phyloP scores from a whole-genome alignment of 2,888 invertebrate genomes.

The Ypsolopha sequella region DNA sequence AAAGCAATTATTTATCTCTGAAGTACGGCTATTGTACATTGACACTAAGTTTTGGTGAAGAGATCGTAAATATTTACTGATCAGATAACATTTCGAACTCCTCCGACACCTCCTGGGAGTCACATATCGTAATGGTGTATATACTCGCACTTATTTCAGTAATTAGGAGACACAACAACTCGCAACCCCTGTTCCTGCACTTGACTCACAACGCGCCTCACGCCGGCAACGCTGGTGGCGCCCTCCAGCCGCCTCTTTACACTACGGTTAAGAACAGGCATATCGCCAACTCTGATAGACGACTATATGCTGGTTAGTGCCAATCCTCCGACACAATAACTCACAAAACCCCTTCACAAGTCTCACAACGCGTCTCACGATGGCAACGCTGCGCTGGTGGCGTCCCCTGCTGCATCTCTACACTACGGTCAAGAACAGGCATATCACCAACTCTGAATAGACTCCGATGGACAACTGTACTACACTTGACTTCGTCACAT shows the following conservation, averaged over 20 bases:
- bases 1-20: no score
- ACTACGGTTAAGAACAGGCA: constrained; percentile 75
- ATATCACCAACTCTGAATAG: background rate
- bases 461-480: background rate
- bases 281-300: constrained; percentile 77
- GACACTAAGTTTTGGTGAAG: no score
- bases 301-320: constrained; percentile 79
- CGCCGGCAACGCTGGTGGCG: constrained; percentile 78
- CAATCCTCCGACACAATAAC: constrained; percentile 73
- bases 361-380: background rate
- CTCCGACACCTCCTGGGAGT: no score
- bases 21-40: no score
- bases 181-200: constrained; percentile 78
- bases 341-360: constrained; percentile 56
- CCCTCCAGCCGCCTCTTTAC: constrained; percentile 79
- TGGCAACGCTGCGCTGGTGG: constrained; percentile 45
- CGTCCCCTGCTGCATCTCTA: constrained; percentile 78
- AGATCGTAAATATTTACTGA: no score
- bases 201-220: constrained; percentile 87
- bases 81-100: no score
- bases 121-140: no score
- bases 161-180: constrained; percentile 71
- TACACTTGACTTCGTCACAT: background rate
- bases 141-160: constrained; percentile 41
- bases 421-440: constrained; percentile 46